Evolutionary conservation across 1,140 invertebrate genomes (phyloP).

Genomic region (Drosophila novamexicana): DNA sequence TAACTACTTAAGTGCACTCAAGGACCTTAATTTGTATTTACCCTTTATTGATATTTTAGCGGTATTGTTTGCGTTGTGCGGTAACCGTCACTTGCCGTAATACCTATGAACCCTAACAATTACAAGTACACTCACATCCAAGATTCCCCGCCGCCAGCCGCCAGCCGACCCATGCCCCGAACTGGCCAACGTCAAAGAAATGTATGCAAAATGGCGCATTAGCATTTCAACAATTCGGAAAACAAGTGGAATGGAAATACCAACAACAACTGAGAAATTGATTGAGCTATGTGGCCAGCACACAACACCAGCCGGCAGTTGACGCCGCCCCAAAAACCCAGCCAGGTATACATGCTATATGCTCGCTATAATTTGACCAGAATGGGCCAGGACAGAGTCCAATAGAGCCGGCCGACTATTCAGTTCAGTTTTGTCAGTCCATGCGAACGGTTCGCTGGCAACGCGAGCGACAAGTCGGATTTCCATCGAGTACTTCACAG

Average conservation of each 20-base stretch:
- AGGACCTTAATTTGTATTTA: conserved; percentile 19
- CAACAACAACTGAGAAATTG: conserved; percentile 58
- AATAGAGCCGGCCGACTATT: conserved; percentile 35
- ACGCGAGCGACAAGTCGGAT: conserved; percentile 3
- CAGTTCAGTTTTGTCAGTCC: conserved; percentile 73
- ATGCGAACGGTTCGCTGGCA: conserved; percentile 60
- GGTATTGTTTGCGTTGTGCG: neutral
- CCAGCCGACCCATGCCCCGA: conserved; percentile 8
- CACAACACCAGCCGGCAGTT: conserved; percentile 24
- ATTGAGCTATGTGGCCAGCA: conserved; percentile 58
- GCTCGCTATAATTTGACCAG: conserved; percentile 72
- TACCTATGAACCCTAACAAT: conserved; percentile 11
- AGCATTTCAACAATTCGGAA: conserved; percentile 76
- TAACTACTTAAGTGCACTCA: conserved; percentile 18
- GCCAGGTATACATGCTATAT: conserved; percentile 27
- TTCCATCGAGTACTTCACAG: neutral
- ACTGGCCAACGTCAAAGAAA: conserved; percentile 56
- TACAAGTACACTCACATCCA: conserved; percentile 10
- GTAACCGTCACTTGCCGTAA: neutral
- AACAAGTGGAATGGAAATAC: conserved; percentile 13
- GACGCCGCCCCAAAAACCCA: neutral
- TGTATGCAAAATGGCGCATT: conserved; percentile 82
- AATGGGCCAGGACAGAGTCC: conserved; percentile 17
- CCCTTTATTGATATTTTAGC: conserved; percentile 3
- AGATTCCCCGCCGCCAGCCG: neutral